Conservation (phyloP, 2,797 vertebrate genomes). For the Cephalopachus bancanus region DNA sequence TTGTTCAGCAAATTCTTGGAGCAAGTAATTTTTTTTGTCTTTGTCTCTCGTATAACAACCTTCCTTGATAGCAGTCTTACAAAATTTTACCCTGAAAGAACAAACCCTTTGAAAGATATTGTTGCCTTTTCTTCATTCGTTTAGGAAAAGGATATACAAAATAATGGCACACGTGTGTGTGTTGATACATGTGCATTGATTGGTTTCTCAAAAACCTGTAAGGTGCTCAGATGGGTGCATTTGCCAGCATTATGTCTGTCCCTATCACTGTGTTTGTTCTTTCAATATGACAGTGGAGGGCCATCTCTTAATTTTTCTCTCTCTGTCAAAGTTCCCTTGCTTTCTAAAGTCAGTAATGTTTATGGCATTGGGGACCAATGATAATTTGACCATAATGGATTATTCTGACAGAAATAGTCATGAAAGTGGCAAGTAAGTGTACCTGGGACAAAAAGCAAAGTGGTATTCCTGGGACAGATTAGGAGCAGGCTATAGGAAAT, state of each 20-base stretch:
- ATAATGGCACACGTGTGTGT: background rate
- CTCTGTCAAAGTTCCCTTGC: background rate
- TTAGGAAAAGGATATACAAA: background rate
- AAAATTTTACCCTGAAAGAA: constrained; percentile 10
- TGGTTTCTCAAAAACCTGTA: background rate
- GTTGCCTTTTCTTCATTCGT: constrained; percentile 11
- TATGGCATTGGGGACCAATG: background rate
- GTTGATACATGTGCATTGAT: background rate
- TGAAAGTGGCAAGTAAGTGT: background rate
- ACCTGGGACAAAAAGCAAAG: background rate
- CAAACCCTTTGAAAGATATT: background rate
- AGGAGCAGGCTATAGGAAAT: background rate
- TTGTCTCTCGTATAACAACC: background rate
- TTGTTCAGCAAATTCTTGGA: constrained; percentile 49
- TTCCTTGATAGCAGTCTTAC: background rate
- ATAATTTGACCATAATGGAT: background rate
- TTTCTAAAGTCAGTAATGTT: background rate
- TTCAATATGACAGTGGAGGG: background rate
- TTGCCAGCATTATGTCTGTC: background rate
- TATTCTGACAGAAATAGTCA: background rate
- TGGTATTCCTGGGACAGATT: background rate
- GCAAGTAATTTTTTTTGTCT: background rate
- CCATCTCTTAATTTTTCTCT: background rate
- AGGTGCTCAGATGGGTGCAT: background rate
- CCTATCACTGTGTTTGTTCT: background rate